Conservation (phyloP, 2,888 invertebrate genomes). For the Lasioglossum malachurum region DNA sequence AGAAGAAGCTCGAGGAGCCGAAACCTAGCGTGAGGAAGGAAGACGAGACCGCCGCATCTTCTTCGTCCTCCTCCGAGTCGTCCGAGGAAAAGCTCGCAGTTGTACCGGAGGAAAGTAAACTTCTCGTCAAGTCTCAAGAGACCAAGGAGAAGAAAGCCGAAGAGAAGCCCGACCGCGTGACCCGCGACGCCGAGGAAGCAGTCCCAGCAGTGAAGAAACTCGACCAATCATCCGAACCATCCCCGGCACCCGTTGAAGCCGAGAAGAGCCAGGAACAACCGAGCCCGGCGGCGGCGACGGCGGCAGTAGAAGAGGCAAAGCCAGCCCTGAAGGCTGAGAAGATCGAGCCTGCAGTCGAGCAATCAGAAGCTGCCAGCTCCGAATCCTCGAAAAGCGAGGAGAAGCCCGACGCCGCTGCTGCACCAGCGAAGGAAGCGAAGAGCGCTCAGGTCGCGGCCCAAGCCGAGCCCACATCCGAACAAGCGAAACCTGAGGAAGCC, state of each 20-base stretch:
- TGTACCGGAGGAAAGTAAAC: conserved; percentile 57
- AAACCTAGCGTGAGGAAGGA: conserved; percentile 57
- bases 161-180: conserved; percentile 79
- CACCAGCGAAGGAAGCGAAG: conserved; percentile 66
- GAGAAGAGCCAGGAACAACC: conserved; percentile 50
- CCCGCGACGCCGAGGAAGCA: conserved; percentile 78
- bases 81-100: conserved; percentile 56
- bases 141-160: conserved; percentile 76
- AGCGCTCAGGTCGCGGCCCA: conserved; percentile 66
- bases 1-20: conserved; percentile 64
- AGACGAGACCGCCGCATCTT: conserved; percentile 45
- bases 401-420: conserved; percentile 41
- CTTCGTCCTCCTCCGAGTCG: conserved; percentile 45
- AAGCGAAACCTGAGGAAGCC: conserved; percentile 55
- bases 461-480: conserved; percentile 21
- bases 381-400: conserved; percentile 59
- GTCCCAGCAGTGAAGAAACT: conserved; percentile 36
- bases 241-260: conserved; percentile 15
- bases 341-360: conserved; percentile 35
- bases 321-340: conserved; percentile 53
- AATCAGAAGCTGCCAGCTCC: conserved; percentile 25
- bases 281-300: conserved; percentile 18
- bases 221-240: conserved; percentile 38
- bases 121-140: conserved; percentile 59
- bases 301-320: conserved; percentile 55